Percentiles rank a stretch among this genome's conserved stretches.
These are phyloP conservation scores for Drosophila carrolli DNA, from an alignment of 1,140 invertebrate species.

Conservation along the genomic window DNA sequence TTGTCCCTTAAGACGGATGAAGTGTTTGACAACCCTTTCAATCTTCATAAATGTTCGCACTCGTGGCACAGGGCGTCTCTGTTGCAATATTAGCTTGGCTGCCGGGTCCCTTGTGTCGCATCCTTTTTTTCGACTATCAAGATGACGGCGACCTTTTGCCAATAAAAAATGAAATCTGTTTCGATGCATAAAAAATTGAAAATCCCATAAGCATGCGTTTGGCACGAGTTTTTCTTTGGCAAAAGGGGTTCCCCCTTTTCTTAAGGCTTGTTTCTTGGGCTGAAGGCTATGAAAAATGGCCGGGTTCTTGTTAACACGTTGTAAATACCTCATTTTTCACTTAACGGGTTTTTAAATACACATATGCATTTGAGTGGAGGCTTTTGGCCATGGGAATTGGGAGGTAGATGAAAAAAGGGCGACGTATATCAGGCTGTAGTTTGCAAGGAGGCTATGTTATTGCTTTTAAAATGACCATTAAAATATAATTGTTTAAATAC, in stretches of 20 bases:
- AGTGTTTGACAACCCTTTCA: constrained; percentile 84
- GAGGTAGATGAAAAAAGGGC: not conserved
- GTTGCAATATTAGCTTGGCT: constrained; percentile 66
- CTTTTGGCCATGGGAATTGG: not conserved
- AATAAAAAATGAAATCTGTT: constrained; percentile 83
- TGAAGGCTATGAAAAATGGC: constrained; percentile 73
- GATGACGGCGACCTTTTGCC: constrained; percentile 72
- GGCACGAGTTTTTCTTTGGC: constrained; percentile 58
- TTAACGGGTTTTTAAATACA: constrained; percentile 82
- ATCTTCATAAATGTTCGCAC: constrained; percentile 84
- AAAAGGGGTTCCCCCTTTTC: constrained; percentile 17
- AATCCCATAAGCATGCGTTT: constrained; percentile 82
- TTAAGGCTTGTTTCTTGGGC: constrained; percentile 9
- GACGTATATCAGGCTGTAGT: not conserved
- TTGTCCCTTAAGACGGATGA: constrained; percentile 73
- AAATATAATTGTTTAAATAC: no score
- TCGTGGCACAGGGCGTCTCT: constrained; percentile 43
- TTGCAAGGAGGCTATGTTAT: not conserved
- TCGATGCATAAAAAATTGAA: constrained; percentile 84
- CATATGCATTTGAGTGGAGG: constrained; percentile 32
- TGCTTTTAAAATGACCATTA: not conserved
- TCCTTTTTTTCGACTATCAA: constrained; percentile 69
- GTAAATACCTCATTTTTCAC: constrained; percentile 84
- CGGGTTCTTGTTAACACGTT: constrained; percentile 83
- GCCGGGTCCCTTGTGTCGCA: constrained; percentile 73